Conservation (phyloP, 2,797 vertebrate genomes). For the Acanthurus lineatus region DNA sequence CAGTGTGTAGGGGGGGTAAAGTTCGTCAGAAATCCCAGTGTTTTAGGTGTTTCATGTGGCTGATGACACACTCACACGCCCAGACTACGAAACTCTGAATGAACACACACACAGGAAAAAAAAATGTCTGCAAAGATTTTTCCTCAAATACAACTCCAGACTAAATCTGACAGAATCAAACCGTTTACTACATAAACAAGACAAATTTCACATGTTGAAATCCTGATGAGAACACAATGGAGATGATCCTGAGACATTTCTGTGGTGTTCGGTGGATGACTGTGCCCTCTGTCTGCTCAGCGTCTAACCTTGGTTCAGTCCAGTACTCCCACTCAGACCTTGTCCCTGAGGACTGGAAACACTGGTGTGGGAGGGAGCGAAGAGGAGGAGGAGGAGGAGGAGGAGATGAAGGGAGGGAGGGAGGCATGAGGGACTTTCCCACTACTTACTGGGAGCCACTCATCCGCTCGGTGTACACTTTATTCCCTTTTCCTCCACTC, state of each 20-base stretch:
- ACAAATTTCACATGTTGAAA: slow-evolving; percentile 43
- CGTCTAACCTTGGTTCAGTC: slow-evolving; percentile 33
- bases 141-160: slow-evolving; percentile 51
- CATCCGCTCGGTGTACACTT: slow-evolving; percentile 29
- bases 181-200: slow-evolving; percentile 51
- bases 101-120: slow-evolving; percentile 9
- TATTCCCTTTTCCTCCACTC: neutral
- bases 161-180: slow-evolving; percentile 38
- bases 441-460: slow-evolving; percentile 44
- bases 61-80: slow-evolving; percentile 56
- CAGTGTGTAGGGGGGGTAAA: slow-evolving; percentile 12
- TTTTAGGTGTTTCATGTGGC: slow-evolving; percentile 58
- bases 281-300: slow-evolving; percentile 40
- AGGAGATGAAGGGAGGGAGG: slow-evolving; percentile 6
- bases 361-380: slow-evolving; percentile 40
- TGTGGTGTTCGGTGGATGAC: slow-evolving; percentile 45
- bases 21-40: slow-evolving; percentile 55
- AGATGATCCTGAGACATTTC: slow-evolving; percentile 28
- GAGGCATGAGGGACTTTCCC: slow-evolving; percentile 45
- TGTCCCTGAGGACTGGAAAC: slow-evolving; percentile 43
- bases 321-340: slow-evolving; percentile 53
- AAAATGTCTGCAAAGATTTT: slow-evolving; percentile 41
- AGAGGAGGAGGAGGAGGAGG: neutral
- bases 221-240: slow-evolving; percentile 15
- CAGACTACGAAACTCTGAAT: slow-evolving; percentile 53